Evolutionary conservation across 2,888 invertebrate species (phyloP).

Genomic region (Epinotia demarniana): DNA sequence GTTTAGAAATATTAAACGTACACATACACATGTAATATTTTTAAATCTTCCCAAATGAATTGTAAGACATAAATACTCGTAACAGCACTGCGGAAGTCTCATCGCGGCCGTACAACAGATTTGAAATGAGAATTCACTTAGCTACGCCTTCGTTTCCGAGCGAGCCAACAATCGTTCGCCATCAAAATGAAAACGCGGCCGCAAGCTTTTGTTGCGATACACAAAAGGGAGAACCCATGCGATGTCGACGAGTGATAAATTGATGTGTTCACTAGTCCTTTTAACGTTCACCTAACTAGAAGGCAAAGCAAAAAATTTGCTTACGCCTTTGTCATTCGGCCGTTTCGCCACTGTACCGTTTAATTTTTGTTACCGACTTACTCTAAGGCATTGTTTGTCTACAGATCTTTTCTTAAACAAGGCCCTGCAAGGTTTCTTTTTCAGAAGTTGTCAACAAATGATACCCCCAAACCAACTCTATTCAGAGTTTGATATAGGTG

Average conservation of each 20-base stretch:
- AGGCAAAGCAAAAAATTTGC: conserved; percentile 31
- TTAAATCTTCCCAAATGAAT: neutral
- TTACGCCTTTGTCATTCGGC: conserved; percentile 21
- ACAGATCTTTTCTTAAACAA: no score
- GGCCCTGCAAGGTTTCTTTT: no score
- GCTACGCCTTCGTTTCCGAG: conserved; percentile 12
- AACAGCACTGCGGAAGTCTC: neutral
- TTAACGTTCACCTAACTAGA: conserved; percentile 29
- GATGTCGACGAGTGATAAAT: conserved; percentile 50
- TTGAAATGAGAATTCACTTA: conserved; percentile 29
- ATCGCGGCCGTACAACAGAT: neutral
- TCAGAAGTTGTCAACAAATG: no score
- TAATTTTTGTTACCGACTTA: neutral
- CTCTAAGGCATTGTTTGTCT: neutral
- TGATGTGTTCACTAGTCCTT: conserved; percentile 45
- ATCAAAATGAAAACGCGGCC: conserved; percentile 34
- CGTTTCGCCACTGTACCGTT: neutral
- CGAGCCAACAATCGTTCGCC: conserved; percentile 29
- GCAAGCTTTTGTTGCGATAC: conserved; percentile 42
- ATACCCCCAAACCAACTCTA: no score
- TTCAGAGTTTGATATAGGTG: no score
- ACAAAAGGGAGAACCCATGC: conserved; percentile 45
- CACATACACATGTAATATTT: no score
- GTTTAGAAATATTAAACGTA: no score
- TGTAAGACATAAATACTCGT: neutral